A percentile compares a stretch with the other conserved stretches of the same genome.
These are phyloP conservation scores for Lacerta agilis DNA, from an alignment of 2,797 vertebrate species.

Conservation along the genomic window DNA sequence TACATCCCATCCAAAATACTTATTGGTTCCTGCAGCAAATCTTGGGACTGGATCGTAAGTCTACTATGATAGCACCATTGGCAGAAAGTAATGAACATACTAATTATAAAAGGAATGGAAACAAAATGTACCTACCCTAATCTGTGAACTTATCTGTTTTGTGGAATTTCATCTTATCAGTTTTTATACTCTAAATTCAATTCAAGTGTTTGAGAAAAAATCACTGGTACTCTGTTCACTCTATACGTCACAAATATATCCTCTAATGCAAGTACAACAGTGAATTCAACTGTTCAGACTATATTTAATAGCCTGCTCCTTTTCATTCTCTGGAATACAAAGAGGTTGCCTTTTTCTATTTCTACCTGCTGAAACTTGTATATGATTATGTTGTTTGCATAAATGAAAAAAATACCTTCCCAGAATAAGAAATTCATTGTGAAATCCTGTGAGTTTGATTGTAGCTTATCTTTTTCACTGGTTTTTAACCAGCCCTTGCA, in stretches of 20 bases:
- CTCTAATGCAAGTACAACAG: constrained; percentile 63
- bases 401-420: constrained; percentile 71
- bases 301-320: constrained; percentile 63
- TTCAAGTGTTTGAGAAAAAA: constrained; percentile 90
- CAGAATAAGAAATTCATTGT: constrained; percentile 58
- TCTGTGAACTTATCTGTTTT: constrained; percentile 68
- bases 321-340: constrained; percentile 59
- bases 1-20: neutral
- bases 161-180: constrained; percentile 85
- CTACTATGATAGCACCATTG: constrained; percentile 79
- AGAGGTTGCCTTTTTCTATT: constrained; percentile 65
- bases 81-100: constrained; percentile 65
- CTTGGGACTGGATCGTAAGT: constrained; percentile 16
- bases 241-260: constrained; percentile 70
- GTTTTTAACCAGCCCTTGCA: constrained; percentile 66
- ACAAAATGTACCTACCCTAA: constrained; percentile 66
- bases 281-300: constrained; percentile 69
- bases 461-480: constrained; percentile 66
- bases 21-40: neutral
- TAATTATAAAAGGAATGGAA: constrained; percentile 75
- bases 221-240: constrained; percentile 75
- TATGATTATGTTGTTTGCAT: constrained; percentile 45
- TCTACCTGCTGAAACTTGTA: constrained; percentile 47
- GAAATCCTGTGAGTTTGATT: constrained; percentile 61
- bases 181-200: constrained; percentile 83